A percentile compares a stretch with the other conserved stretches of the same genome.
These are phyloP conservation scores for Stenopsyche tienmushanensis DNA, from an alignment of 1,140 invertebrate genomes.

Conservation along the genomic window DNA sequence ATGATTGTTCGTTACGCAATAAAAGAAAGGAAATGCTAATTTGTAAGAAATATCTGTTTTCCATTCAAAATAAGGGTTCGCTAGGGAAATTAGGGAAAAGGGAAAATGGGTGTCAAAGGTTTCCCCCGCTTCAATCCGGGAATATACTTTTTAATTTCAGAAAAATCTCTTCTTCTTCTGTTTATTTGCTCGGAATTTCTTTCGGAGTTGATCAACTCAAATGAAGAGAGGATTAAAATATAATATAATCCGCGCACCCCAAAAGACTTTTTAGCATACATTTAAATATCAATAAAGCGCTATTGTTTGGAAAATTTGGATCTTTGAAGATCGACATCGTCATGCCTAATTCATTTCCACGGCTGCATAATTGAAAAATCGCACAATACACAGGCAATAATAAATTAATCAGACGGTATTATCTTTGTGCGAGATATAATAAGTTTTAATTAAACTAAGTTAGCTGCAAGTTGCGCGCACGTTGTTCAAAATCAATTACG, in stretches of 20 bases:
- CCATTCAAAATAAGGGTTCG: slow-evolving; percentile 23
- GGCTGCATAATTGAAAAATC: no score
- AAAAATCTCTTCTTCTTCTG: neutral
- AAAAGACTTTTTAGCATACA: no score
- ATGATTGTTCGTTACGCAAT: slow-evolving; percentile 19
- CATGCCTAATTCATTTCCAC: no score
- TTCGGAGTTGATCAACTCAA: neutral
- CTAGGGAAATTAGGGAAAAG: slow-evolving; percentile 13
- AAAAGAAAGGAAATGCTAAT: slow-evolving; percentile 25
- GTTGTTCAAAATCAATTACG: neutral
- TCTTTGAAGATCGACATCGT: no score
- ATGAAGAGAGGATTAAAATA: neutral
- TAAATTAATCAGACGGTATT: no score
- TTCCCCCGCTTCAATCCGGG: neutral
- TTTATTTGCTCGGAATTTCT: neutral
- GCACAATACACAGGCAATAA: no score
- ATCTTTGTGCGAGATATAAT: no score
- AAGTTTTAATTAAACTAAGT: neutral
- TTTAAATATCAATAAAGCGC: no score
- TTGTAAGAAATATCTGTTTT: slow-evolving; percentile 25
- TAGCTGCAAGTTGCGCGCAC: neutral
- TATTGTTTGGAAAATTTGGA: no score
- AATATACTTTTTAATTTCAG: neutral
- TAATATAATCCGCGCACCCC: no score
- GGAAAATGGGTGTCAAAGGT: neutral